Conservation (phyloP, 2,113 vertebrate species). For the Apodemus sylvaticus region DNA sequence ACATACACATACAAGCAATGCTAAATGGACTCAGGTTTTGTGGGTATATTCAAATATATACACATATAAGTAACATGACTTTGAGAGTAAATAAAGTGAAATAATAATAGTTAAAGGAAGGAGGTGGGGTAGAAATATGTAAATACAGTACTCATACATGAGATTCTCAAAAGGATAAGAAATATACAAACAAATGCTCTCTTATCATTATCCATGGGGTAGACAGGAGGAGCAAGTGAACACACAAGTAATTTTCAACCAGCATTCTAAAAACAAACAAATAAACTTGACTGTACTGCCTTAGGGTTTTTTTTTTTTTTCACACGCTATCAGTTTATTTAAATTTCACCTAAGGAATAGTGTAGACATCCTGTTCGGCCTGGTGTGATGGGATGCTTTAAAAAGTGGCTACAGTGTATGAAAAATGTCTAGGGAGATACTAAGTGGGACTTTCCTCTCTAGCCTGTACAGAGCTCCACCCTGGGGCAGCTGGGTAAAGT, state of each 20-base stretch:
- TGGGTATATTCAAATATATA: neutral
- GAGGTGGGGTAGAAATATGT: neutral
- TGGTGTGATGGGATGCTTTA: neutral
- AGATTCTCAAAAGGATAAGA: neutral
- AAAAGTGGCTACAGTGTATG: neutral
- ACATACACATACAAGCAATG: neutral
- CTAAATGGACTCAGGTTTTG: neutral
- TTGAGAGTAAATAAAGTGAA: neutral
- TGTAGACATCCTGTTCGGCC: neutral
- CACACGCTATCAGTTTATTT: neutral
- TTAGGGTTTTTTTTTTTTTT: slow-evolving; percentile 21
- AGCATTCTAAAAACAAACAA: neutral
- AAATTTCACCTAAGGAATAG: neutral
- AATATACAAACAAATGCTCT: neutral
- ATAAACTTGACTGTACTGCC: neutral
- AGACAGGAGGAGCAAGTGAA: neutral
- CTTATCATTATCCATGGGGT: neutral
- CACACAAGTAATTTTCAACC: neutral
- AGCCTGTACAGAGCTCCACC: neutral
- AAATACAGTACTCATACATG: neutral
- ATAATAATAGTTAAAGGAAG: neutral
- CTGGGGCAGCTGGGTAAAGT: too few species aligned
- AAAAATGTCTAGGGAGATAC: neutral
- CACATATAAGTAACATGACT: neutral
- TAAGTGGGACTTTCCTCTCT: neutral